These are phyloP conservation scores for Ceyx margarethae DNA, from an alignment of 2,113 vertebrate species.

Conservation along the genomic window DNA sequence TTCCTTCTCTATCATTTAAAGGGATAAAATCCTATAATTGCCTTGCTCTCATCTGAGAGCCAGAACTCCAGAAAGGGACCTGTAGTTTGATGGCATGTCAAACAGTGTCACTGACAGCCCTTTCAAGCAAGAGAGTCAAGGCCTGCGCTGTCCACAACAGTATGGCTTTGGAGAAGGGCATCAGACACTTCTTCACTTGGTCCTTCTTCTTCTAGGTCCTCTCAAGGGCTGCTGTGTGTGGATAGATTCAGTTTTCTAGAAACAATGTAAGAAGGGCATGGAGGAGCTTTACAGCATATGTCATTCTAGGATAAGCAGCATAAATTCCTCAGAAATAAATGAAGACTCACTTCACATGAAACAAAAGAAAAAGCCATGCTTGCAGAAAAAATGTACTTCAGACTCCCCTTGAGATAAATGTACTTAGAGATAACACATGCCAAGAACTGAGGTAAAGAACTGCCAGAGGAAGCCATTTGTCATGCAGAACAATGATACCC, in stretches of 20 bases:
- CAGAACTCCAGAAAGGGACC: background rate
- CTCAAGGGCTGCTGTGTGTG: background rate
- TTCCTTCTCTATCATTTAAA: background rate
- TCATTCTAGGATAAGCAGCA: background rate
- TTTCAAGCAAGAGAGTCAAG: background rate
- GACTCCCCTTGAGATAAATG: slow-evolving; percentile 17
- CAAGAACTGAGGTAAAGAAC: background rate
- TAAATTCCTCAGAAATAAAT: background rate
- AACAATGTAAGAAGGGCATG: background rate
- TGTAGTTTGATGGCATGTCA: background rate
- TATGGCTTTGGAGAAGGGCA: background rate
- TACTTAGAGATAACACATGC: slow-evolving; percentile 3
- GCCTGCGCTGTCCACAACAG: background rate
- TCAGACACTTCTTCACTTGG: background rate
- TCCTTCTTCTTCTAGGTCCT: background rate
- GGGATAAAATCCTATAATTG: background rate
- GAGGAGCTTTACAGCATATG: background rate
- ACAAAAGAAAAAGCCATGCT: background rate
- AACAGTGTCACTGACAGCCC: background rate
- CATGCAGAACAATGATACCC: background rate
- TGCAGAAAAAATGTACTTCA: background rate
- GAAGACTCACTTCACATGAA: background rate
- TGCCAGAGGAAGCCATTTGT: slow-evolving; percentile 43
- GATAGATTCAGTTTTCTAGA: background rate
- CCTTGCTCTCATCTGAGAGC: background rate